A percentile compares a stretch with the other conserved stretches of the same genome.
Conservation (phyloP, 1,140 invertebrate species). For the Drosophila miranda region DNA sequence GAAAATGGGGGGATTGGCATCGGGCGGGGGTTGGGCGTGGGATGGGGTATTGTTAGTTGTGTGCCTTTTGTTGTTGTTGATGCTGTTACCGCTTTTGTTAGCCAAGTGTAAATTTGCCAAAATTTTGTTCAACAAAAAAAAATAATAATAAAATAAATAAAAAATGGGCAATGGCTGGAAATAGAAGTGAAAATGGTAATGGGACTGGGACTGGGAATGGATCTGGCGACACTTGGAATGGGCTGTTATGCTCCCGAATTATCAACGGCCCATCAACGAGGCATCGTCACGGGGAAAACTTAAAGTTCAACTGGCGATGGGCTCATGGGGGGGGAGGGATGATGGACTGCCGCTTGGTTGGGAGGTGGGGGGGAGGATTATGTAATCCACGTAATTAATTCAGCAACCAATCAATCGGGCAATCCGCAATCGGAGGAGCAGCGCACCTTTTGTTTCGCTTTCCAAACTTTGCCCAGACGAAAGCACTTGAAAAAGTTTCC, state of each 20-base stretch:
- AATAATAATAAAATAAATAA: constrained; percentile 53
- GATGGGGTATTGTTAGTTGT: constrained; percentile 17
- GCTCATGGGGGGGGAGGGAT: neutral
- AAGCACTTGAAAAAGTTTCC: constrained; percentile 70
- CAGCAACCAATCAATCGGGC: constrained; percentile 26
- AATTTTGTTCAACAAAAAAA: constrained; percentile 60
- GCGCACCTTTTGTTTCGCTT: constrained; percentile 50
- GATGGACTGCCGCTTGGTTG: constrained; percentile 1
- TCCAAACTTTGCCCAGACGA: constrained; percentile 68
- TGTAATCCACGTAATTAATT: constrained; percentile 53
- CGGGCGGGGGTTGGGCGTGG: too few relatives aligned
- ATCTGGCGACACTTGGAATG: constrained; percentile 16
- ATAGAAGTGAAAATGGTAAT: constrained; percentile 38
- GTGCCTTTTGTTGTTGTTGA: constrained; percentile 23
- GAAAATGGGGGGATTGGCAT: constrained; percentile 2
- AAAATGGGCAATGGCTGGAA: constrained; percentile 42
- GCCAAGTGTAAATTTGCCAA: constrained; percentile 75
- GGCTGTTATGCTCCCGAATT: constrained; percentile 37
- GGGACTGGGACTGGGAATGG: constrained; percentile 16
- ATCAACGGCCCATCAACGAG: constrained; percentile 44
- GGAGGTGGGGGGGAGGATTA: constrained; percentile 14
- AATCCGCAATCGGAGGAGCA: constrained; percentile 33
- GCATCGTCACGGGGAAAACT: constrained; percentile 27
- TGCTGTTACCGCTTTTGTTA: constrained; percentile 17
- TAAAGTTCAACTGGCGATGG: constrained; percentile 7